Evolutionary conservation across 2,888 invertebrate genomes (phyloP).

Genomic region (Philonicus albiceps): DNA sequence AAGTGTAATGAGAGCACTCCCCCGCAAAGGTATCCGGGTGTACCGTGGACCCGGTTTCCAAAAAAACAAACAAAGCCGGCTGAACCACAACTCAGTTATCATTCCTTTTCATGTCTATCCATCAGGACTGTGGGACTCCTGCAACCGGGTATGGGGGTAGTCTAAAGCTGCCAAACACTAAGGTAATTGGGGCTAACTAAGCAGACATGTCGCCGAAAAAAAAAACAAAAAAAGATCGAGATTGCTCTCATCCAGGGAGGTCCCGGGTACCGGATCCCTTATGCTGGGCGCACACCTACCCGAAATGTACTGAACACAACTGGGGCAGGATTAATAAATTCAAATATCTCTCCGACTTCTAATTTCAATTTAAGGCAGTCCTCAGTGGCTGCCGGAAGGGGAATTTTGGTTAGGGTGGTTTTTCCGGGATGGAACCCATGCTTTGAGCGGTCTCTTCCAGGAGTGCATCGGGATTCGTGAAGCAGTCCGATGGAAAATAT

Average conservation of each 20-base stretch:
- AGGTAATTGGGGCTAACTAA: constrained; percentile 3
- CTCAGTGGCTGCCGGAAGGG: not conserved
- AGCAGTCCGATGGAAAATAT: not conserved
- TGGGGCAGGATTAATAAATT: constrained; percentile 1
- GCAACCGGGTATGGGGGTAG: not conserved
- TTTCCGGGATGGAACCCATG: not conserved
- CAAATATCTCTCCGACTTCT: constrained; percentile 13
- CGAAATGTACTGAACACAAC: not conserved
- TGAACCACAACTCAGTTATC: constrained; percentile 47
- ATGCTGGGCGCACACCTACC: not conserved
- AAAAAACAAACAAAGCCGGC: constrained; percentile 41
- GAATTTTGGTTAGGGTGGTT: not conserved
- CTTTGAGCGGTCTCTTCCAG: not conserved
- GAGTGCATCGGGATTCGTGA: not conserved
- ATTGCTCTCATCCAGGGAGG: not conserved
- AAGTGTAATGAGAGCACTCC: constrained; percentile 44
- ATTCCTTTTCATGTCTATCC: constrained; percentile 32
- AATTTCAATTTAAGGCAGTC: constrained; percentile 12
- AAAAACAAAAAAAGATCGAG: not conserved
- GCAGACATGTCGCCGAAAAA: not conserved
- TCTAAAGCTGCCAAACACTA: not conserved
- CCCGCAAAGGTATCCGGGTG: not conserved
- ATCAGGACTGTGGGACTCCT: not conserved
- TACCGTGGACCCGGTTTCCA: not conserved
- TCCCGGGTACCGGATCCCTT: not conserved